A percentile compares a stretch with the other conserved stretches of the same genome.
Evolutionary conservation across 92 coral and sea anemone species (phyloP).

Genomic region (Porites lobata): DNA sequence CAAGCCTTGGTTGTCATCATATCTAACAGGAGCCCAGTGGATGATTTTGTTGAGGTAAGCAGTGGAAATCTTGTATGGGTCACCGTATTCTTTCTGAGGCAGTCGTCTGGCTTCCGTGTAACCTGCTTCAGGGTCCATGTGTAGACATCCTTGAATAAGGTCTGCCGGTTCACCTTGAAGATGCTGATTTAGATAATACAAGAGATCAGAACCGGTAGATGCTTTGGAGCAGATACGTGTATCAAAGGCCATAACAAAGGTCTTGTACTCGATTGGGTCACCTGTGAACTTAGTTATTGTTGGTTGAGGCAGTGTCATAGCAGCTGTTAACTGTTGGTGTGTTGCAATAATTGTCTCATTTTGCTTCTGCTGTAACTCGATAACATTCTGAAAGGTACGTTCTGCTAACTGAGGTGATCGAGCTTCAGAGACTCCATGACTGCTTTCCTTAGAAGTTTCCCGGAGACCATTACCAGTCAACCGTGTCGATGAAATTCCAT

Average conservation of each 20-base stretch:
- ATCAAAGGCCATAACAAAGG: slow-evolving; percentile 69
- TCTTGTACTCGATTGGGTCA: slow-evolving; percentile 52
- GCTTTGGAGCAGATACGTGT: slow-evolving; percentile 44
- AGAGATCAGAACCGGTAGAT: slow-evolving; percentile 40
- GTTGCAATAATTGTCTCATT: slow-evolving; percentile 61
- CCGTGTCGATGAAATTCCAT: too few relatives aligned
- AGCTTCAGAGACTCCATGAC: background rate
- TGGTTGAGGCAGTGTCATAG: slow-evolving; percentile 72
- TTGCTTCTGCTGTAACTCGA: slow-evolving; percentile 57
- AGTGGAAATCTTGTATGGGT: too few relatives aligned
- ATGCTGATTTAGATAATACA: slow-evolving; percentile 70
- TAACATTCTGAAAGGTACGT: slow-evolving; percentile 13
- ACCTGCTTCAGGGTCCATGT: too few relatives aligned
- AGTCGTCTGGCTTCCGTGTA: too few relatives aligned
- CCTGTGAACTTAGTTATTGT: slow-evolving; percentile 55
- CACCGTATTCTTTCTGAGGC: too few relatives aligned
- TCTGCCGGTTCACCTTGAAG: slow-evolving; percentile 62
- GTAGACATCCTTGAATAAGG: slow-evolving; percentile 68
- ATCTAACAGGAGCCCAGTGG: too few relatives aligned
- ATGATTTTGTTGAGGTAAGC: too few relatives aligned
- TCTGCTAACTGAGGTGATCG: background rate
- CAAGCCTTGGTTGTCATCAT: too few relatives aligned
- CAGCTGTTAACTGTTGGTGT: slow-evolving; percentile 65
- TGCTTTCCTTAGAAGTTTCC: too few relatives aligned
- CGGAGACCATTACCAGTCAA: too few relatives aligned